These are phyloP conservation scores for Nothocercus nigrocapillus DNA, from an alignment of 2,113 vertebrate genomes.

Conservation along the genomic window DNA sequence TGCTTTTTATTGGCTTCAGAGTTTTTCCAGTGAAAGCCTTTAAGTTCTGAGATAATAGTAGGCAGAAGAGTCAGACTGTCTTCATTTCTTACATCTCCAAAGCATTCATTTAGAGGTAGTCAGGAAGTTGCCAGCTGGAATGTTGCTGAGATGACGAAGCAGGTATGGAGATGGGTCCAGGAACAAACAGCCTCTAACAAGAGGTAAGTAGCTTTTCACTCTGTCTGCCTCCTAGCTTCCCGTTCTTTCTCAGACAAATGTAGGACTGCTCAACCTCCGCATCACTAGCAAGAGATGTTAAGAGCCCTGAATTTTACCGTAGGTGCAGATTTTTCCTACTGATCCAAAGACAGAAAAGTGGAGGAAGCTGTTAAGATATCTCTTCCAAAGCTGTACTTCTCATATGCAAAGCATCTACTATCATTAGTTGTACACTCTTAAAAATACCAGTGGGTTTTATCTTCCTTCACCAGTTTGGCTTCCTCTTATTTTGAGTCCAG, in stretches of 20 bases:
- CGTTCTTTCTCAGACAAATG: neutral
- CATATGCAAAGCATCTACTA: neutral
- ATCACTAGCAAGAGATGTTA: neutral
- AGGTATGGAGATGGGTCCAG: neutral
- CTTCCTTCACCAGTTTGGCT: neutral
- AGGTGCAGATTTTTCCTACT: neutral
- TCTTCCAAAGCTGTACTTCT: neutral
- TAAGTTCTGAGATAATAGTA: neutral
- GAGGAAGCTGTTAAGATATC: neutral
- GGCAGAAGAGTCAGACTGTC: neutral
- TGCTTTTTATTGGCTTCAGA: neutral
- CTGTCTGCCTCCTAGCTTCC: neutral
- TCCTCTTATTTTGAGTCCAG: neutral
- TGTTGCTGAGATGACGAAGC: neutral
- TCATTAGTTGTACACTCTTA: neutral
- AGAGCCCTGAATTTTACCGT: neutral
- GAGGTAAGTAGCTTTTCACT: conserved; percentile 30
- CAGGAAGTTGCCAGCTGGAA: neutral
- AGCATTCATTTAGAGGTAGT: neutral
- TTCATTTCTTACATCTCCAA: neutral
- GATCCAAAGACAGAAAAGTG: neutral
- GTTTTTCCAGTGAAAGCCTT: neutral
- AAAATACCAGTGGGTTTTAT: neutral
- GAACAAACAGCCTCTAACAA: neutral
- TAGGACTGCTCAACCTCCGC: accelerated